These are phyloP conservation scores for Amiota mariae DNA, from an alignment of 2,888 invertebrate genomes.

Conservation along the genomic window DNA sequence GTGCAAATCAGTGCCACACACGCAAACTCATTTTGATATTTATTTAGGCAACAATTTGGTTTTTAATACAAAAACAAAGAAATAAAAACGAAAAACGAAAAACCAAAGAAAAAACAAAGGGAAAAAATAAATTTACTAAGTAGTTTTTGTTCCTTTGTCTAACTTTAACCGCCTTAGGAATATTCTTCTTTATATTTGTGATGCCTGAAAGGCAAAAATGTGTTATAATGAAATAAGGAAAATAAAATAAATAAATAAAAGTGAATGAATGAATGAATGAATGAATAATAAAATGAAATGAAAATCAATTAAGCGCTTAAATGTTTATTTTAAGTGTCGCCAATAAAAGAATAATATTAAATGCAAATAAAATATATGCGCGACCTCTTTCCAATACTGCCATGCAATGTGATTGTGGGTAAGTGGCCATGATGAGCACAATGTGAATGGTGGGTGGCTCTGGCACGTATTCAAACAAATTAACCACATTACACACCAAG, in stretches of 20 bases:
- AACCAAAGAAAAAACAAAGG: too few relatives aligned
- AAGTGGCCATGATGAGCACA: too few relatives aligned
- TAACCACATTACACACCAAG: too few relatives aligned
- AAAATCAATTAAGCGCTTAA: slow-evolving; percentile 24
- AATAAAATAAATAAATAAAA: not conserved
- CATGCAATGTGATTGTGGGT: too few relatives aligned
- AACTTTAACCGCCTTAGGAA: too few relatives aligned
- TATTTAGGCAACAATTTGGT: not conserved
- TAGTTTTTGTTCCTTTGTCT: not conserved
- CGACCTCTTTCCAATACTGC: too few relatives aligned
- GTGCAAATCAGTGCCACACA: not conserved
- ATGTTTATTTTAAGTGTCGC: slow-evolving; percentile 19
- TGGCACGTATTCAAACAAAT: too few relatives aligned
- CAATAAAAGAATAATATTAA: slow-evolving; percentile 20
- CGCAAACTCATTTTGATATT: not conserved
- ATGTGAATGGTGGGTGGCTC: too few relatives aligned
- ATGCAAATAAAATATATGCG: slow-evolving; percentile 12
- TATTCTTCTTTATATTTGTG: too few relatives aligned
- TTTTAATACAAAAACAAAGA: not conserved
- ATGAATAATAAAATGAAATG: not conserved
- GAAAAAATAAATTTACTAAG: not conserved
- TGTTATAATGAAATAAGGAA: not conserved
- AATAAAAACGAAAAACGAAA: too few relatives aligned
- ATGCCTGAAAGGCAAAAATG: too few relatives aligned
- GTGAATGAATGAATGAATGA: not conserved